A percentile compares a stretch with the other conserved stretches of the same genome.
These are phyloP conservation scores for Herminia tarsipennalis DNA, from an alignment of 2,888 invertebrate genomes.

Conservation along the genomic window DNA sequence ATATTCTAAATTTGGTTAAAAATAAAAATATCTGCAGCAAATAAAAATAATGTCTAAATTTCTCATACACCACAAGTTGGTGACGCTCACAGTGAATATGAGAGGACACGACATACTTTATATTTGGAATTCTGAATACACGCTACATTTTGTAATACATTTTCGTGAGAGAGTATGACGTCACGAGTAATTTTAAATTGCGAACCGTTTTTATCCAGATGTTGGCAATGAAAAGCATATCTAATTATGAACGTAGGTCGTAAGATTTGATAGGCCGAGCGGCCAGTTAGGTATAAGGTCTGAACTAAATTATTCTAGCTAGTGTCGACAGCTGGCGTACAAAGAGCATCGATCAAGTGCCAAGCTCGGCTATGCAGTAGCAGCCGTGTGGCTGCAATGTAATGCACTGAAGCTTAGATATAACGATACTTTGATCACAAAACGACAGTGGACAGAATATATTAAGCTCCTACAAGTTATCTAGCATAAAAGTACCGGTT, in stretches of 20 bases:
- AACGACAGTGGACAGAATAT: too few relatives aligned
- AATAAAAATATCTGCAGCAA: constrained; percentile 7
- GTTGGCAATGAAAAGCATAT: too few relatives aligned
- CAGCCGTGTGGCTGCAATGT: too few relatives aligned
- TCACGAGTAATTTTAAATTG: too few relatives aligned
- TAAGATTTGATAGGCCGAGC: constrained; percentile 16
- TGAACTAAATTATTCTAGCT: constrained; percentile 46
- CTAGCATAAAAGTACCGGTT: too few relatives aligned
- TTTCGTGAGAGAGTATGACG: too few relatives aligned
- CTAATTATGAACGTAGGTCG: too few relatives aligned
- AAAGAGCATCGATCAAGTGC: constrained; percentile 59
- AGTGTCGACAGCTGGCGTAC: constrained; percentile 53
- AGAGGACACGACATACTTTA: too few relatives aligned
- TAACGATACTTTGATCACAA: constrained; percentile 3
- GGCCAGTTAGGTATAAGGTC: constrained; percentile 32
- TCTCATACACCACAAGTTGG: background rate
- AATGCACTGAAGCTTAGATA: constrained; percentile 6
- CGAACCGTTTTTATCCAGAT: too few relatives aligned
- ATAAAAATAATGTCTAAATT: constrained; percentile 4
- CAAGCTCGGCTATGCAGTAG: constrained; percentile 28
- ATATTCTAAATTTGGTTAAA: too few relatives aligned
- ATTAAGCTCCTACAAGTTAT: background rate
- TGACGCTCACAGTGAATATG: background rate
- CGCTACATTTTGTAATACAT: too few relatives aligned
- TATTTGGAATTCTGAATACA: too few relatives aligned